A percentile compares a stretch with the other conserved stretches of the same genome.
Evolutionary conservation across 2,113 vertebrate genomes (phyloP).

Genomic region (Neogobius melanostomus): DNA sequence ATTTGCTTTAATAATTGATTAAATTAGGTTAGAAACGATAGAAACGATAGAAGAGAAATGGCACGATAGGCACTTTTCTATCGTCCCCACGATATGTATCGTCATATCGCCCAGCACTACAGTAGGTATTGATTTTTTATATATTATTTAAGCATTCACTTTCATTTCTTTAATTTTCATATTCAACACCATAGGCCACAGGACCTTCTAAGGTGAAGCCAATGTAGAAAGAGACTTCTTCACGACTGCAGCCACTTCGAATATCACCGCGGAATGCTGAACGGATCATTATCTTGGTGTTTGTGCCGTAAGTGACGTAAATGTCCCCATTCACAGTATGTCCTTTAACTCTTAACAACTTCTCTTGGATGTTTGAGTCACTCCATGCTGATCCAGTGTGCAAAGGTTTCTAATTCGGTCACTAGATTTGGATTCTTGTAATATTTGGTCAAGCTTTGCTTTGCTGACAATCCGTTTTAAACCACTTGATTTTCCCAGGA

Average conservation of each 20-base stretch:
- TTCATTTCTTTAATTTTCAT: conserved; percentile 21
- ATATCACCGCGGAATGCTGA: conserved; percentile 54
- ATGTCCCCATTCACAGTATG: conserved; percentile 50
- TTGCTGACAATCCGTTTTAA: conserved; percentile 43
- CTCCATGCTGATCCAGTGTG: conserved; percentile 49
- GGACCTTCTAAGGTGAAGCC: conserved; percentile 61
- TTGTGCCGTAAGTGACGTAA: conserved; percentile 37
- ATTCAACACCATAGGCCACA: conserved; percentile 52
- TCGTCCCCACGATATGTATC: too few relatives aligned
- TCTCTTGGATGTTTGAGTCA: conserved; percentile 9
- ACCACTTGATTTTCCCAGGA: conserved; percentile 43
- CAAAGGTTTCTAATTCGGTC: conserved; percentile 22
- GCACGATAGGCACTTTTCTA: too few relatives aligned
- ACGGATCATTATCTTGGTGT: conserved; percentile 42
- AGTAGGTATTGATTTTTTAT: too few relatives aligned
- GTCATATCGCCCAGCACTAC: too few relatives aligned
- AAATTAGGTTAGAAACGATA: too few relatives aligned
- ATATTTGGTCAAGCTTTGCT: conserved; percentile 33
- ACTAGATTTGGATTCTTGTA: neutral
- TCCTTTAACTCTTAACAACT: conserved; percentile 46
- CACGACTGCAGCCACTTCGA: conserved; percentile 43
- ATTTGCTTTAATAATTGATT: too few relatives aligned
- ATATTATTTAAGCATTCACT: too few relatives aligned
- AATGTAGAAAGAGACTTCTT: conserved; percentile 53
- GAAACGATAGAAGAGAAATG: too few relatives aligned